A percentile compares a stretch with the other conserved stretches of the same genome.
These are phyloP conservation scores for Idris sp. DNA, from an alignment of 1,140 invertebrate species.

Conservation along the genomic window DNA sequence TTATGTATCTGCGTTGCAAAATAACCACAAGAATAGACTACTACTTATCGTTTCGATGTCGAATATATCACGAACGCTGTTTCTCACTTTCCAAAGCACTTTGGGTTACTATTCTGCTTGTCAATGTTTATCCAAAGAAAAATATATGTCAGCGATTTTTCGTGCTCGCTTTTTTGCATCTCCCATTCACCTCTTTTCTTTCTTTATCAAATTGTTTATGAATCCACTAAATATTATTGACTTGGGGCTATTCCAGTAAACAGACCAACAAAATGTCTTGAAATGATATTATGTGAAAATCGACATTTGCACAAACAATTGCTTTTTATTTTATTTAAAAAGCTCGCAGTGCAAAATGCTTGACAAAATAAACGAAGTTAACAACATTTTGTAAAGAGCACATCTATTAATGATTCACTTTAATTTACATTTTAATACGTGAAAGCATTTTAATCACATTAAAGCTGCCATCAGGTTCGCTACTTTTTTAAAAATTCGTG, in stretches of 20 bases:
- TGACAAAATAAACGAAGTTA: too few relatives aligned
- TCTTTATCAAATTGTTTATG: conserved; percentile 31
- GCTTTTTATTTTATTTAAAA: too few relatives aligned
- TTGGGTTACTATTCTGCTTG: conserved; percentile 34
- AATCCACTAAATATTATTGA: conserved; percentile 4
- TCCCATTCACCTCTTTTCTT: conserved; percentile 3
- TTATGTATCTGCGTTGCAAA: conserved; percentile 45
- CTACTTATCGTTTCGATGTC: conserved; percentile 48
- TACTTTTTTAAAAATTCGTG: too few relatives aligned
- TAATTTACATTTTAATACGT: too few relatives aligned
- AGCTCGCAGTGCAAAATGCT: too few relatives aligned
- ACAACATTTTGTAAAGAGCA: too few relatives aligned
- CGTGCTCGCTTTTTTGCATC: conserved; percentile 4
- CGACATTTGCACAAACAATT: conserved; percentile 35
- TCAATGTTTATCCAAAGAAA: conserved; percentile 48
- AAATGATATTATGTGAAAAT: too few relatives aligned
- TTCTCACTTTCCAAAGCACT: conserved; percentile 44
- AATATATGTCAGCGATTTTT: conserved; percentile 33
- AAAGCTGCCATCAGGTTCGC: too few relatives aligned
- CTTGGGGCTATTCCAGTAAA: too few relatives aligned
- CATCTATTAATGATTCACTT: too few relatives aligned
- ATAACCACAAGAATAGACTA: conserved; percentile 41
- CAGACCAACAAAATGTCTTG: too few relatives aligned
- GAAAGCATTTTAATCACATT: too few relatives aligned
- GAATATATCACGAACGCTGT: conserved; percentile 45